Evolutionary conservation across 2,113 vertebrate species (phyloP), one percentile per base, ranked within the genome.

Genomic region (Ranitomeya variabilis): DNA sequence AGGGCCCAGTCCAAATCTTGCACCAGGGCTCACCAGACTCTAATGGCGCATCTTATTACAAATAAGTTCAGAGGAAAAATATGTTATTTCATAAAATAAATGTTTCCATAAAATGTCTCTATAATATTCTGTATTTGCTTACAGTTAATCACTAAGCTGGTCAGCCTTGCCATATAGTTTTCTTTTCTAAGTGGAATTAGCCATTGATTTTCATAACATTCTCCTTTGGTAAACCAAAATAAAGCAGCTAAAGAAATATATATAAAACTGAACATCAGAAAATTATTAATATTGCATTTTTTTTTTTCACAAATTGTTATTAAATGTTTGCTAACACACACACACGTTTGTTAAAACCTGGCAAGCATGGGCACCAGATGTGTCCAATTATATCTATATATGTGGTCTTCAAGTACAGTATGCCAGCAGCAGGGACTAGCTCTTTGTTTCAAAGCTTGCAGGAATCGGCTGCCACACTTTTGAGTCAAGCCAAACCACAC

Each of bases 371-470:
- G 92, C 93, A 92, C 94, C 95, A 95, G 93, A 92, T 95, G 95
- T 93, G 95, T 93, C 92, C 91, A 96, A 95, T 96, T 95, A 94
- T 45, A 85, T 90, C 91, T 89, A 90, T 92, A 90, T 93, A 94
- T 93, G 94, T 94, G 93, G 94, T 93, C 93, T 89, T 18, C 93
- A 95, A 94, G 95, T 95, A 94, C 93, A 94, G 95, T 95, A 94
- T 93, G 93, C 94, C 93, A 93, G 87, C 62, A 89, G 91, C 92
- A 91, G 93, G 92, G 92, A 92, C 90, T 93, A 92, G 93, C 91
- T 92, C 91, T 92, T 92, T 91, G 90, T 92, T 90, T 91, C 92
- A 92, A 92, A 92, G 92, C 95, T 94, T 95, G 92, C 93, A 93
- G 91, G 91, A 92, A 92, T 91, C 92, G 91, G 91, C 94, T 93